Percentiles rank a stretch among this genome's conserved stretches.
These are phyloP conservation scores for Rhipidura dahli DNA, from an alignment of 2,113 vertebrate genomes.

Conservation along the genomic window DNA sequence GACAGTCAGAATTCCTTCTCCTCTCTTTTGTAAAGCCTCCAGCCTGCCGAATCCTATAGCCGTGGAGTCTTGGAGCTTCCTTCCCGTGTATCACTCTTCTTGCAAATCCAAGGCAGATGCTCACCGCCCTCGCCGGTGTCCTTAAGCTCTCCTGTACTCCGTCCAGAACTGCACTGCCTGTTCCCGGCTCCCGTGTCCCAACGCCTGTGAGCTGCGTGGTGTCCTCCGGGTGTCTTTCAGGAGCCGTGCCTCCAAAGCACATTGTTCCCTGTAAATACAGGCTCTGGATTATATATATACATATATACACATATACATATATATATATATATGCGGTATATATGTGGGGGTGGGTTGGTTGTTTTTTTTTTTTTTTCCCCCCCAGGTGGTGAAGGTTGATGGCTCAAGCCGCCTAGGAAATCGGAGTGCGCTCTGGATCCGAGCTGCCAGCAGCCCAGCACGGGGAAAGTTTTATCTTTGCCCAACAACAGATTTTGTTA, in stretches of 20 bases:
- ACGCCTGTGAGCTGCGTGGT: fast-evolving
- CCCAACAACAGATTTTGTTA: fast-evolving
- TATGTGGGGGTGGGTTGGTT: too few species aligned
- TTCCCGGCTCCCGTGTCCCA: neutral
- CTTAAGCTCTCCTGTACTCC: neutral
- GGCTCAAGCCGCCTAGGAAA: fast-evolving
- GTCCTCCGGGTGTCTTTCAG: neutral
- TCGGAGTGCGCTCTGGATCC: fast-evolving
- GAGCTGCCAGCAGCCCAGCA: fast-evolving
- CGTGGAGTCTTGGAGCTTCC: neutral
- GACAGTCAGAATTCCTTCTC: neutral
- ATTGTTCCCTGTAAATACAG: neutral
- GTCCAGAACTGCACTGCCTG: neutral
- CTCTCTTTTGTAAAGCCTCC: neutral
- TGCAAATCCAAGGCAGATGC: neutral
- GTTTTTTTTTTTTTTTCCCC: neutral
- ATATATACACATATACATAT: too few species aligned
- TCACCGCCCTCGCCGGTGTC: neutral
- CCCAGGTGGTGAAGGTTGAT: neutral
- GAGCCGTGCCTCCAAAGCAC: neutral
- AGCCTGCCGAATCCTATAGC: neutral
- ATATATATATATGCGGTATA: too few species aligned
- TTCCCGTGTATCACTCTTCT: neutral
- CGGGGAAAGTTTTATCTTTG: neutral
- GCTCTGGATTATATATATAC: too few species aligned